Conservation (phyloP, 2,888 invertebrate species). For the Junonia oenone region DNA sequence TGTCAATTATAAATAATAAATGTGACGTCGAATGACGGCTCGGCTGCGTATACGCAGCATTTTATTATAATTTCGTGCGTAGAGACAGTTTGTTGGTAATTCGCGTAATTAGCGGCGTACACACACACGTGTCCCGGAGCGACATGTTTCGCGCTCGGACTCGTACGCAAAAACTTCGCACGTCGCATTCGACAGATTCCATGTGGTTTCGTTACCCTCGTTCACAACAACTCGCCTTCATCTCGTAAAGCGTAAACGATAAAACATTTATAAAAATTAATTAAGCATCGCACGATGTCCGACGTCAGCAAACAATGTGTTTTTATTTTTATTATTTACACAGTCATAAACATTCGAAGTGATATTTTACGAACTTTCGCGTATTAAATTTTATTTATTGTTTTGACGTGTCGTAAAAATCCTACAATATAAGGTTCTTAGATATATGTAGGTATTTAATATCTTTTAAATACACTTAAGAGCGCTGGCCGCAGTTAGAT, state of each 20-base stretch:
- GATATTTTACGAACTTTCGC: not conserved
- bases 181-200: slow-evolving; percentile 36
- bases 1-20: slow-evolving; percentile 24
- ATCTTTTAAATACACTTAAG: not conserved
- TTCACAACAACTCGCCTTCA: slow-evolving; percentile 47
- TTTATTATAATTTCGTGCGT: slow-evolving; percentile 64
- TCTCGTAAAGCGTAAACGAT: slow-evolving; percentile 26
- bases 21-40: slow-evolving; percentile 15
- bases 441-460: not conserved
- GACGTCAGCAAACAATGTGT: slow-evolving; percentile 1
- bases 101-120: slow-evolving; percentile 59
- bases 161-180: slow-evolving; percentile 51
- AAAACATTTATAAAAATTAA: slow-evolving; percentile 25
- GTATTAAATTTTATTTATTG: not conserved
- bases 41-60: slow-evolving; percentile 50
- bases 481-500: slow-evolving; percentile 10
- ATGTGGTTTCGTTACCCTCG: slow-evolving; percentile 53
- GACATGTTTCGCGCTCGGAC: slow-evolving; percentile 46
- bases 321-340: not conserved
- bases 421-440: not conserved
- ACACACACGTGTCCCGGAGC: slow-evolving; percentile 42
- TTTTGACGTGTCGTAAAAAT: not conserved
- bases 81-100: slow-evolving; percentile 57
- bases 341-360: not conserved
- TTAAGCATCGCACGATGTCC: not conserved